Evolutionary conservation across 2,113 vertebrate genomes (phyloP).

Genomic region (Petrocephalus microphthalmus): DNA sequence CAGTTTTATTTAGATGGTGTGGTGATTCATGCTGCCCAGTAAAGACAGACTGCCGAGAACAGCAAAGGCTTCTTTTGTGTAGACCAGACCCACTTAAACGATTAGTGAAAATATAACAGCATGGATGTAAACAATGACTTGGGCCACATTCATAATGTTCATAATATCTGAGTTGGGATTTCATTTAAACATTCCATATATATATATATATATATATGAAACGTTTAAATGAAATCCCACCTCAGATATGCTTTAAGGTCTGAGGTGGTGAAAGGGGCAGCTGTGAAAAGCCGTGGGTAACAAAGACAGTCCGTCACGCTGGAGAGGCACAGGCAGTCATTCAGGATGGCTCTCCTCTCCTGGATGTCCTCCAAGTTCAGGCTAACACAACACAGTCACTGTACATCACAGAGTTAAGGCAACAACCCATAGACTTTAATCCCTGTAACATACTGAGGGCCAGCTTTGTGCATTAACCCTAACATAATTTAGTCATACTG

Average conservation of each 20-base stretch:
- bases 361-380: slow-evolving; percentile 12
- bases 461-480: neutral
- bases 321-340: slow-evolving; percentile 18
- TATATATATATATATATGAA: too few relatives aligned
- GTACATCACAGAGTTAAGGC: slow-evolving; percentile 22
- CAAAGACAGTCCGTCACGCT: neutral
- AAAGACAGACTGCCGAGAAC: neutral
- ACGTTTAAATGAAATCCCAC: neutral
- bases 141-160: slow-evolving; percentile 20
- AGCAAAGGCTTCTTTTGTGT: slow-evolving; percentile 27
- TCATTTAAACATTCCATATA: too few relatives aligned
- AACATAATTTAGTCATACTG: neutral
- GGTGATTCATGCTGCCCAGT: slow-evolving; percentile 21
- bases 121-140: slow-evolving; percentile 3
- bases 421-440: slow-evolving; percentile 10
- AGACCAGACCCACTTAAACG: neutral
- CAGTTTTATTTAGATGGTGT: slow-evolving; percentile 10
- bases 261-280: neutral
- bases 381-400: slow-evolving; percentile 23
- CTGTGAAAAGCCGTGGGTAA: neutral
- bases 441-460: neutral
- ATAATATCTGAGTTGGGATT: too few relatives aligned
- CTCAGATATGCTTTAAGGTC: neutral
- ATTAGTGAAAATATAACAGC: neutral
- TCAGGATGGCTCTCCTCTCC: slow-evolving; percentile 14